Percentiles rank a stretch among this genome's conserved stretches.
These are phyloP conservation scores for Anaspis maculata DNA, from an alignment of 2,888 invertebrate genomes.

Conservation along the genomic window DNA sequence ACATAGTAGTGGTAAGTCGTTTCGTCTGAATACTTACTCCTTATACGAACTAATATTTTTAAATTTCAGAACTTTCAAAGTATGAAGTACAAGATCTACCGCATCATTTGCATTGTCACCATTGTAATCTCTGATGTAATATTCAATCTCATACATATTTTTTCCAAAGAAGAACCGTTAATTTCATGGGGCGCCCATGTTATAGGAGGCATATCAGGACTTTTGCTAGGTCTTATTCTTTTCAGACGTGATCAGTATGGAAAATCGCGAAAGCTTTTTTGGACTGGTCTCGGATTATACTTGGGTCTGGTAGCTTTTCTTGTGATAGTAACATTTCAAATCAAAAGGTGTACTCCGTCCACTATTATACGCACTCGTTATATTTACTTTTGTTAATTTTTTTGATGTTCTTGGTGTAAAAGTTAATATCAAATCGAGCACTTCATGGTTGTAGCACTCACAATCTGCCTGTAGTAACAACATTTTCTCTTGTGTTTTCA, in stretches of 20 bases:
- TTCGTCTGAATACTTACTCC: no score
- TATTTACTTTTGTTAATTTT: no score
- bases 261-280: conserved; percentile 19
- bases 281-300: conserved; percentile 21
- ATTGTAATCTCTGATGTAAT: conserved; percentile 59
- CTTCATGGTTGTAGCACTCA: no score
- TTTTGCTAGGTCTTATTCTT: conserved; percentile 53
- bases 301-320: conserved; percentile 17
- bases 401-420: no score
- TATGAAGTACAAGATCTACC: conserved; percentile 44
- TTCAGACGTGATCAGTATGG: conserved; percentile 39
- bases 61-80: conserved; percentile 43
- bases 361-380: no score
- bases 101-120: conserved; percentile 53
- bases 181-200: conserved; percentile 67
- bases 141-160: conserved; percentile 44
- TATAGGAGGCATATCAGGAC: conserved; percentile 59
- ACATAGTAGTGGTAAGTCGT: conserved; percentile 65
- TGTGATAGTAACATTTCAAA: conserved; percentile 22
- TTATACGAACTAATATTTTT: no score
- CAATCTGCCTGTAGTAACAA: no score
- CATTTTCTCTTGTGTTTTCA: no score
- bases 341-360: conserved; percentile 28
- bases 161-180: conserved; percentile 41
- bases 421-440: no score